Evolutionary conservation across 2,888 invertebrate species (phyloP), one percentile per base, ranked within the genome.

Genomic region (Pimpla rufipes): DNA sequence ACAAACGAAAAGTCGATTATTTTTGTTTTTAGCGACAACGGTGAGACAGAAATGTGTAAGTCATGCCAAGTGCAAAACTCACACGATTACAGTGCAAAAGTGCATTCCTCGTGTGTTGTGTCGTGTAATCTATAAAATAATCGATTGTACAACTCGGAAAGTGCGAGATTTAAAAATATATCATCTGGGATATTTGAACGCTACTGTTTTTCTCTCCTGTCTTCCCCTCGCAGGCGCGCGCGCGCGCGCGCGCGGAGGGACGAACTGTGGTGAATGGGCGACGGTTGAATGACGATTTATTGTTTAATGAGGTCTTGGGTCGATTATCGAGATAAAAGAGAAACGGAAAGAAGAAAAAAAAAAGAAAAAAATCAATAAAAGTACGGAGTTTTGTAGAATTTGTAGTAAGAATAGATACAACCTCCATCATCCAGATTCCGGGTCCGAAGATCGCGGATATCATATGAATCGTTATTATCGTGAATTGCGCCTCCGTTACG

Each of bases 401-500:
- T 45, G 10, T 42, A 68, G 79, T 78, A 75, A 80, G 59, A 91
- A 86, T 81, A 85, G 82, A 89, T 93, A 93, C 93, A 92, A 97
- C 97, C 96, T 96, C 95, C 83, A 95, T 94, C 88, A 96, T 95
- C 99, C 99, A 99, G 88, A 99, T 95, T 85, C 95, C 94, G 18
- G 98, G 95, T 10, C 99, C 99, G 91, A 98, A 97, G 77, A 96
- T 94, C 37, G 98, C 97, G 40, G 99, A 98, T 83, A 98, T 94
- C 79, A 98, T 90, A 91, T 99, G 98, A 88, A 99, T 97, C 68
- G 94, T 93, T 88, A 99, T 99, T 88, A 99, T 98, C 68, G 97
- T 96, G 93, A 98, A 97, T 94, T 99, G 99, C 6, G 99, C 99
- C 94, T 99, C 99, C 0, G 99, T 99, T 40, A 99, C 99, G 95